These are phyloP conservation scores for Apocheima hispidaria DNA, from an alignment of 2,888 invertebrate species.

Conservation along the genomic window DNA sequence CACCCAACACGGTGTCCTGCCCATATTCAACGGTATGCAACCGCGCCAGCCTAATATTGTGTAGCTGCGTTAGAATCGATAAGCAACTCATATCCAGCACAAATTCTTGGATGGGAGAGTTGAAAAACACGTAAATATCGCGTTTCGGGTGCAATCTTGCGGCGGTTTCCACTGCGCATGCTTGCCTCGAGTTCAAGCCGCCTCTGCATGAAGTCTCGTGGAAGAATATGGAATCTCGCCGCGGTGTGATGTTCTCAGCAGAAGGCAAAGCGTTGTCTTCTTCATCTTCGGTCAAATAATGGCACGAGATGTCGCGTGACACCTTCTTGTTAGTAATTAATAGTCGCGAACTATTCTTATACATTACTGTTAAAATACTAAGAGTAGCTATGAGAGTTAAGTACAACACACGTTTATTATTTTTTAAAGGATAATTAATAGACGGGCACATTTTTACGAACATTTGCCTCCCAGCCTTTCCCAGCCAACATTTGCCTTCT, in stretches of 20 bases:
- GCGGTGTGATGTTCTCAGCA: constrained; percentile 15
- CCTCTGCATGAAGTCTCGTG: constrained; percentile 86
- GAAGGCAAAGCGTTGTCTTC: constrained; percentile 32
- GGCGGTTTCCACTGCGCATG: constrained; percentile 47
- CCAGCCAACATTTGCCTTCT: too few species aligned
- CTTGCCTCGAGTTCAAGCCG: constrained; percentile 61
- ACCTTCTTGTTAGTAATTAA: background rate
- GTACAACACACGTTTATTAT: background rate
- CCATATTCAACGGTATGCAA: constrained; percentile 40
- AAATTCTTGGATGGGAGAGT: constrained; percentile 34
- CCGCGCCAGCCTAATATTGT: constrained; percentile 38
- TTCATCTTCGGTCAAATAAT: constrained; percentile 4
- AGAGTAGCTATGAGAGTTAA: background rate
- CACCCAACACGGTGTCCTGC: constrained; percentile 6
- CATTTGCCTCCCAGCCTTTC: too few species aligned
- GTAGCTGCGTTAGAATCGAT: constrained; percentile 23
- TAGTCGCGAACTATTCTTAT: background rate
- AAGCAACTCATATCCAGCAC: constrained; percentile 32
- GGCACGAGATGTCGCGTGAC: background rate
- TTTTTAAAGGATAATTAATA: too few species aligned
- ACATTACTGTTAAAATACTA: background rate
- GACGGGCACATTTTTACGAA: too few species aligned
- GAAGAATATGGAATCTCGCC: constrained; percentile 84
- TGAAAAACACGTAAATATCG: constrained; percentile 75
- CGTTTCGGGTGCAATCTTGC: constrained; percentile 48